Conservation (phyloP, 2,888 invertebrate genomes). For the Odontomyia ornata region DNA sequence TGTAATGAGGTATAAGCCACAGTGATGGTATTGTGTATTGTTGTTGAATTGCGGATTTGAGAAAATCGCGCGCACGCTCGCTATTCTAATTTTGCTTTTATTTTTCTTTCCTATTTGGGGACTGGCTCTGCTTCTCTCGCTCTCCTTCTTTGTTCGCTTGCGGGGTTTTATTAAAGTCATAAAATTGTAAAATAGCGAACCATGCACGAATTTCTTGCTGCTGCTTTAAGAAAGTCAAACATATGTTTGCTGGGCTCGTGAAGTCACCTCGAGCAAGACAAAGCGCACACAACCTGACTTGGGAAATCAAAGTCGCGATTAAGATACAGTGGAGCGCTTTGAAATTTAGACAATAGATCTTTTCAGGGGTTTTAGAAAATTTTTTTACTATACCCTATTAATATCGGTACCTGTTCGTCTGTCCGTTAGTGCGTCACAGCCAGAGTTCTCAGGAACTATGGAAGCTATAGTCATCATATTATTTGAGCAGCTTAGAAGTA, state of each 20-base stretch:
- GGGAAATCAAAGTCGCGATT: background rate
- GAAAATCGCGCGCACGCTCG: conserved; percentile 11
- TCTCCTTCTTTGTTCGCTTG: background rate
- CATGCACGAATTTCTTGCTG: conserved; percentile 32
- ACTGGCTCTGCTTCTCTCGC: no score
- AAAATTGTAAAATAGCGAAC: background rate
- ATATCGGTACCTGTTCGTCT: no score
- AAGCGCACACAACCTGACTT: conserved; percentile 22
- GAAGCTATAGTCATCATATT: no score
- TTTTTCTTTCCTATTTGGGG: background rate
- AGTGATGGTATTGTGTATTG: background rate
- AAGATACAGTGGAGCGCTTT: background rate
- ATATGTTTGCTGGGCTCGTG: background rate
- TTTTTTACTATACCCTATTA: no score
- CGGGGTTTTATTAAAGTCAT: background rate
- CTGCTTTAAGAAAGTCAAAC: conserved; percentile 23
- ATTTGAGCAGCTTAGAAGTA: no score
- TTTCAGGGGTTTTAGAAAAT: no score
- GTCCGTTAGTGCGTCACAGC: no score
- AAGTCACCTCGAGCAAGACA: background rate
- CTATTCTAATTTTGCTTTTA: conserved; percentile 28
- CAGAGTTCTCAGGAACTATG: no score
- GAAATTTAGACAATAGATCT: background rate
- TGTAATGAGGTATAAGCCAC: background rate
- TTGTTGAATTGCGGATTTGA: conserved; percentile 13